Evolutionary conservation across 2,888 invertebrate species (phyloP).

Genomic region (Aradus depressus): DNA sequence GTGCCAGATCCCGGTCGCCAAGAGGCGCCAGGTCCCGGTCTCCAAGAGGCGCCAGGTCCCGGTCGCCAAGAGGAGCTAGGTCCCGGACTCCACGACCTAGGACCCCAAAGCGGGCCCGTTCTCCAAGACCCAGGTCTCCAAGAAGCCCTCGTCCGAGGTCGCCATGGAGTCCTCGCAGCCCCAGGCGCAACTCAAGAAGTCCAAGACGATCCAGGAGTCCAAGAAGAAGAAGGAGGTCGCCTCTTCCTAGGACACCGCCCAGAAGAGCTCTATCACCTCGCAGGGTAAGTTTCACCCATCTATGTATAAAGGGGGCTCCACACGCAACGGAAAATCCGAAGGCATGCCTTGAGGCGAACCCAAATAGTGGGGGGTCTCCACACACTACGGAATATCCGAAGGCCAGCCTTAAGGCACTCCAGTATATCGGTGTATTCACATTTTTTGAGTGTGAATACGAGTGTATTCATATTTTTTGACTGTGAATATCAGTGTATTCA

Average conservation of each 20-base stretch:
- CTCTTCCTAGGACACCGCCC: constrained; percentile 26
- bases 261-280: constrained; percentile 35
- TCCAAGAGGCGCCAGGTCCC: constrained; percentile 17
- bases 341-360: no score
- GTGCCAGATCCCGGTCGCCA: constrained; percentile 7
- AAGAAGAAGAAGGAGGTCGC: constrained; percentile 22
- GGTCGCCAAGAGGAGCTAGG: constrained; percentile 9
- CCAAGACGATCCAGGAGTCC: constrained; percentile 20
- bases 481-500: no score
- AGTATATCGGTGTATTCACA: no score
- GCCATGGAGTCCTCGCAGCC: constrained; percentile 35
- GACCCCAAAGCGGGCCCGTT: constrained; percentile 15
- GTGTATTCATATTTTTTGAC: no score
- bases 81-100: constrained; percentile 17
- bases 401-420: no score
- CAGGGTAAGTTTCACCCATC: no score
- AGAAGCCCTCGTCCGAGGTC: constrained; percentile 35
- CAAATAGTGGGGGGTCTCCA: no score
- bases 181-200: constrained; percentile 18
- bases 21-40: constrained; percentile 20
- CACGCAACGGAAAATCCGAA: no score
- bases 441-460: no score
- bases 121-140: constrained; percentile 20
- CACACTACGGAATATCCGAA: no score
- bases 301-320: no score